Evolutionary conservation across 2,797 vertebrate genomes (phyloP), one percentile per base, ranked within the genome.

Genomic region (Syngnathus acus): DNA sequence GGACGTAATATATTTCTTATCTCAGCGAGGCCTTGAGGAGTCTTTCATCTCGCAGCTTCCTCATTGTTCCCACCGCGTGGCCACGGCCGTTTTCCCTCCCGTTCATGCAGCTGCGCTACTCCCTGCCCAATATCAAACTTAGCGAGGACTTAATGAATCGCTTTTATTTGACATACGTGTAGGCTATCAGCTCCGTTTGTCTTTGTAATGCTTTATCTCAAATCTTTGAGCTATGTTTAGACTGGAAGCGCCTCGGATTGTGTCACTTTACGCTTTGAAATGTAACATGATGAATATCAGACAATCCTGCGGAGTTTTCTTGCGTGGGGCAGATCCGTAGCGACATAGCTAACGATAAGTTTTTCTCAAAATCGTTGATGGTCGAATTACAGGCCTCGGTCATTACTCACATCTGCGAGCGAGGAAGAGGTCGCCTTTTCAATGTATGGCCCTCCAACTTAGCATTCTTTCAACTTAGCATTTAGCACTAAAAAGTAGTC

Each of bases 401-500:
- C 73, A 82, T 88, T 81, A 65, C 81, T 81, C 67, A 73, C 71
- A 76, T 81, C 55, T 74, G 70, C 77, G 84, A 83, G 82, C 83
- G 32, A 82, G 72, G 66, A 84, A 68, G 68, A 83, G 60, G 62
- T 77, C 77, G 38, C 58, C 58, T 16, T 37, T 37, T 57, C 53
- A 37, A 7, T 17, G 26, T 37, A 17, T 16, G 10, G 26, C 54
- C 54, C 53, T 32, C 42, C 42, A 57, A n/a, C 9, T 60, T 11
- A 60, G 9, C 19, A 4, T 32, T 32, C 32, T 32, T 32, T 32
- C 32, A 32, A 32, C 4, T 32, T 32, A 32, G 32, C 32, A 32
- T 4, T 32, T 57, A 5, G 32, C 55, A 37, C 11, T 14, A 37
- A 57, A 37, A 16, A 21, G 2, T 6, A 51, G 2, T 9, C n/a